Conservation (phyloP, 2,888 invertebrate species). For the Mimas tiliae region DNA sequence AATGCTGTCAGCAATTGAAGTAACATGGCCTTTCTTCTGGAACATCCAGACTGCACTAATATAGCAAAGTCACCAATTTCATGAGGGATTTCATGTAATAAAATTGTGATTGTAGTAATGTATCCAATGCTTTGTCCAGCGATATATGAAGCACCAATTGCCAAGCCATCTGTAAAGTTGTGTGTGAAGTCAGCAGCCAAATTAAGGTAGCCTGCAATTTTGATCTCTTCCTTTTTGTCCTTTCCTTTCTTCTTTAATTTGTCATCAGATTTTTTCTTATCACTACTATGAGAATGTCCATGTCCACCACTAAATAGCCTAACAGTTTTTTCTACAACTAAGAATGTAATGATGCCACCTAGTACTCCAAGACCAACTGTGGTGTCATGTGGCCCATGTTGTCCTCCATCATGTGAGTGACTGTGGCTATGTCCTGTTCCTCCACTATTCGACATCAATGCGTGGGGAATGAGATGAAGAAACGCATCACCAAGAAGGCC, state of each 20-base stretch:
- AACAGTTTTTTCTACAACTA: constrained; percentile 96
- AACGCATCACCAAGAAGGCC: constrained; percentile 99
- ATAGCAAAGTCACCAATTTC: constrained; percentile 99
- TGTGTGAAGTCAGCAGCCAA: constrained; percentile 99
- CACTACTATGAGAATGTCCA: constrained; percentile 88
- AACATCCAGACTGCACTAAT: constrained; percentile 98
- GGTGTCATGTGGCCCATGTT: constrained; percentile 89
- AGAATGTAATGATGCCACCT: constrained; percentile 95
- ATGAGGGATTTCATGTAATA: constrained; percentile 99
- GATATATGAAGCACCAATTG: constrained; percentile 98
- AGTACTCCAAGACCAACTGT: constrained; percentile 97
- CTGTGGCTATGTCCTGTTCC: constrained; percentile 81
- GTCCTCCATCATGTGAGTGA: constrained; percentile 80
- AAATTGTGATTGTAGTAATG: constrained; percentile 97
- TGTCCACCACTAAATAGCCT: constrained; percentile 93
- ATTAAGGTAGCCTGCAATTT: constrained; percentile 93
- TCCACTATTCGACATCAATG: constrained; percentile 79
- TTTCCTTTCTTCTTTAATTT: constrained; percentile 68
- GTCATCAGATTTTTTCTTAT: constrained; percentile 73
- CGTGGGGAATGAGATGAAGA: constrained; percentile 99
- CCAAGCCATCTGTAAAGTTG: constrained; percentile 99
- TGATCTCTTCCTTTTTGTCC: constrained; percentile 75
- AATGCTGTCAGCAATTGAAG: constrained; percentile 97
- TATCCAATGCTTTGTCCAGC: constrained; percentile 94
- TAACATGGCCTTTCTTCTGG: constrained; percentile 96